Base-by-base conservation (phyloP, 2,797 vertebrate species). In the Tiaroga cobitis region DNA sequence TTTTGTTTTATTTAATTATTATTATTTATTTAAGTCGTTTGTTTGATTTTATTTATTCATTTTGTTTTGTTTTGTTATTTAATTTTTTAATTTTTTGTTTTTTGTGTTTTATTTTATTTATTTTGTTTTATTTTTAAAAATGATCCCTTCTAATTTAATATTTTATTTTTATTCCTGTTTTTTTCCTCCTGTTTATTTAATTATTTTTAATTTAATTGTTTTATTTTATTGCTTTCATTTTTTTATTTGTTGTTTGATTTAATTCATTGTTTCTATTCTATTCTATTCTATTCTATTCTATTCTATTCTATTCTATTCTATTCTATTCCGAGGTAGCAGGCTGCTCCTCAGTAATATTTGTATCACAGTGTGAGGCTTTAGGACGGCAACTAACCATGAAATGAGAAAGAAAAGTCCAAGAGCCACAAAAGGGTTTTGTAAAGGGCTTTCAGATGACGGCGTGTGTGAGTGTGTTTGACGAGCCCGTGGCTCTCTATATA, bases 401-500 rank as follows among this genome's bases (percentile, higher is more conserved):
- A 80, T 51, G 77, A 73, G 74, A 84, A 34, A 39, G 29, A 73
- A 72, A 80, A 73, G 32, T 80, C 54, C 26, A 56, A 59, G 56
- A 63, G 76, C 69, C 46, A 63, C 68, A 79, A 26, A 46, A 21
- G 26, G 24, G 29, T 61, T 61, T 65, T 69, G 29, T 63, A 70
- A 61, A 49, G 79, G 51, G 9, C 68, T 85, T 63, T 80, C 19
- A 34, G 51, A 34, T 26, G 76, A 82, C 21, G 43, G 24, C 6
- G 43, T 84, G 80, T 75, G 81, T 73, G 74, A 43, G 73, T 78
- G 54, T 86, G 29, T 83, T 63, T 73, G 80, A 63, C n/a, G 73
- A 51, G 39, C 43, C 39, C 29, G 90, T 91, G 82, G 86, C 89
- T 91, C 89, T 92, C 89, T 84, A 54, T 79, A 67, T 79, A 39